Conservation (phyloP, 2,113 vertebrate species). For the Centropus bengalensis region DNA sequence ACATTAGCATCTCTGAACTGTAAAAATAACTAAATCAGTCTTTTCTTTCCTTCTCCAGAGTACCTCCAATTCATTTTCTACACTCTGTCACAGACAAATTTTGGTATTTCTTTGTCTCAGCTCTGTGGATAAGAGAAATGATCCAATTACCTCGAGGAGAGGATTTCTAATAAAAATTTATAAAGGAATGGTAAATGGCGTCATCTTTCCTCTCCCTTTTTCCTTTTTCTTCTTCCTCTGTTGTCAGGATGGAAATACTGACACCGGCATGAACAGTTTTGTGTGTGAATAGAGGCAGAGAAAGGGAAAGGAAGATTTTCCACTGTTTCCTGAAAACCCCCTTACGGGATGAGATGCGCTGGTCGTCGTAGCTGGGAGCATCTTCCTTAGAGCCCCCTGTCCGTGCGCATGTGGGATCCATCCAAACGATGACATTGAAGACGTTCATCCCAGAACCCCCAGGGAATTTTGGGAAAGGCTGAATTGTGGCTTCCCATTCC, state of each 20-base stretch:
- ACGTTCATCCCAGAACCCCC: not conserved
- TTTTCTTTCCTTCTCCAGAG: not conserved
- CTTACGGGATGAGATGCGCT: not conserved
- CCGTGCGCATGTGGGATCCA: not conserved
- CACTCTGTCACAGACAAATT: not conserved
- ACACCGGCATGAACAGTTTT: not conserved
- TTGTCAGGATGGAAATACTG: not conserved
- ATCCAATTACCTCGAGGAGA: not conserved
- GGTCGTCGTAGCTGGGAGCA: not conserved
- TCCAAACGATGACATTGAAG: not conserved
- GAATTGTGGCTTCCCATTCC: not conserved
- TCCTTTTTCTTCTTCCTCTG: fast-evolving
- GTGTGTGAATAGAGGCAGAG: not conserved
- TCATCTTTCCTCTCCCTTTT: not conserved
- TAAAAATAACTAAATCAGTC: slow-evolving; percentile 21
- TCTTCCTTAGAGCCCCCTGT: not conserved
- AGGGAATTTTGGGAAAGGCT: not conserved
- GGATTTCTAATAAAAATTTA: not conserved
- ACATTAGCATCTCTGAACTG: not conserved
- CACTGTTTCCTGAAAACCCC: not conserved
- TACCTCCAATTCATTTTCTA: not conserved
- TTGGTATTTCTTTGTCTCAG: slow-evolving; percentile 20
- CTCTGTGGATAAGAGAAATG: not conserved
- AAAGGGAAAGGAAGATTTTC: not conserved
- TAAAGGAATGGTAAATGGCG: not conserved